phyloP scores from a whole-genome alignment of 2,797 vertebrate genomes.

The Atherinosoma microstoma region DNA sequence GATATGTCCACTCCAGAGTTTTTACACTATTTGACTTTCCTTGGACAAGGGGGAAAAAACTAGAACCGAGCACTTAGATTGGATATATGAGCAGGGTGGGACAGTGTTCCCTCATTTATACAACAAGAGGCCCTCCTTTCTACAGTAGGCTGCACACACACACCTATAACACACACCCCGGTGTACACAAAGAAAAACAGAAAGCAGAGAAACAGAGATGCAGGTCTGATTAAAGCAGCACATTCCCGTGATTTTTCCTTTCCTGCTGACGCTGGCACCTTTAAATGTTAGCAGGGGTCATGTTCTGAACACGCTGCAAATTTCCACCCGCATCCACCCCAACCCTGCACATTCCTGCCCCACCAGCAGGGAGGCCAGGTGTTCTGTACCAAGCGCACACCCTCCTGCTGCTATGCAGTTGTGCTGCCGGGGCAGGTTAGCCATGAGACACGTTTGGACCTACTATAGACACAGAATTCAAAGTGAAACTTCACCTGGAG shows the following conservation, averaged over 20 bases:
- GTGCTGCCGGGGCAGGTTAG: constrained; percentile 16
- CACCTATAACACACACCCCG: neutral
- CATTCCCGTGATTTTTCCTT: constrained; percentile 65
- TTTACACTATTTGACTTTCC: neutral
- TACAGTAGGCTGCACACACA: neutral
- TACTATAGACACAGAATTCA: neutral
- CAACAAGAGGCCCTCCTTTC: constrained; percentile 28
- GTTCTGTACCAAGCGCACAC: constrained; percentile 34
- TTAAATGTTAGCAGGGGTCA: constrained; percentile 67
- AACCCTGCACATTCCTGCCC: constrained; percentile 69
- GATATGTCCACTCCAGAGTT: neutral
- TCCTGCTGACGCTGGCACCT: constrained; percentile 72
- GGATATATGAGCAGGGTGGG: constrained; percentile 20
- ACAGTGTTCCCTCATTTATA: constrained; percentile 27
- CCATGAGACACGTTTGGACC: neutral
- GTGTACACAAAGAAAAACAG: constrained; percentile 26
- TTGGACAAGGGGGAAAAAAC: neutral
- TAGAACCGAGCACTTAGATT: constrained; percentile 6
- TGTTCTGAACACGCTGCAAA: constrained; percentile 70
- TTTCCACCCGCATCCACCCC: constrained; percentile 68
- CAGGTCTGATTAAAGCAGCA: constrained; percentile 77
- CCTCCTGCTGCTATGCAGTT: constrained; percentile 8
- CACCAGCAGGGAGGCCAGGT: constrained; percentile 72
- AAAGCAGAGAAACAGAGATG: constrained; percentile 53
- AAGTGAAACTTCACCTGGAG: neutral